Evolutionary conservation across 2,888 invertebrate species (phyloP), one percentile per base, ranked within the genome.

Genomic region (Tachina fera): DNA sequence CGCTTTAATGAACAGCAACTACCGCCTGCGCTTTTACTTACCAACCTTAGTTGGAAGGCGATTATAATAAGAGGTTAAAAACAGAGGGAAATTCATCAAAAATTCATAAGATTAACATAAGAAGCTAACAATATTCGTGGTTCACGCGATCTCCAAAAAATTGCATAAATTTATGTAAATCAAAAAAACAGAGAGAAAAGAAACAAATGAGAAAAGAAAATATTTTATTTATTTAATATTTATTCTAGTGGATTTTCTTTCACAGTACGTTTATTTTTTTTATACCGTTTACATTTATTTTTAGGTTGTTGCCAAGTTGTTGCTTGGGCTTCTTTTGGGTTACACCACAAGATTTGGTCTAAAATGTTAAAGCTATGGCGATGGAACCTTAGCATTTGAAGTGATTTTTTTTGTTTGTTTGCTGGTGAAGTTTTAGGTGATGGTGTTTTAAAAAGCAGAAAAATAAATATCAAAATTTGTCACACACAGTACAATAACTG

Each of bases 141-240:
- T 86, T 86, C 86, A 86, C 86, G 86, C 86, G 86, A 86, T 86
- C 86, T 83, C 79, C 86, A 86, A 86, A 86, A 86, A 80, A 86
- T 83, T 86, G 86, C 86, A 86, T 86, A 86, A 86, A 86, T 86
- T 86, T 86, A 86, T 86, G 79, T 61, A 76, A 83, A 86, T 79
- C 63, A 58, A 60, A 49, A 77, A 22, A 16, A 31, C 0, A 31
- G n/a, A 60, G n/a, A n/a, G 13, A 67, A 49, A 11, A 65, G 65
- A 31, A 31, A 1, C 31, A 31, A 51, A 41, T 22, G 19, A 49
- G 39, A 41, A 79, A 79, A 81, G 81, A 77, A 85, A 81, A 79
- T 74, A 77, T 81, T 81, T 81, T 56, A 75, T 80, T 84, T 80
- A 65, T 67, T 84, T 84, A 56, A 68, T 81, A 61, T 81, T 81